Evolutionary conservation across 1,140 invertebrate species (phyloP).

Genomic region (Portunus trituberculatus): DNA sequence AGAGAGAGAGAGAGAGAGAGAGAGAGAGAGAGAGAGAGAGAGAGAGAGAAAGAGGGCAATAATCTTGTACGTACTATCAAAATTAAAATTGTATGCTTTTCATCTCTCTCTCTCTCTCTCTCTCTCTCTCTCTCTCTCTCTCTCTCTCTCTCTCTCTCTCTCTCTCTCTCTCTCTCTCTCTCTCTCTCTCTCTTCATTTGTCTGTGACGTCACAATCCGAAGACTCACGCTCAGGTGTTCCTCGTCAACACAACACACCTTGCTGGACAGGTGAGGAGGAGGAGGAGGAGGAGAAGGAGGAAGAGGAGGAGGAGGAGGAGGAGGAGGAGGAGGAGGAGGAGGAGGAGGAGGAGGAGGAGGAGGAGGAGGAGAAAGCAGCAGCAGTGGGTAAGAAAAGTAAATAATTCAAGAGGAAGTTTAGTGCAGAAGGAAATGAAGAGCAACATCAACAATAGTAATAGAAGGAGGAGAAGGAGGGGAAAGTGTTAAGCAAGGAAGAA

Average conservation of each 20-base stretch:
- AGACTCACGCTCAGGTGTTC: constrained; percentile 20
- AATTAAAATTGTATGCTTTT: neutral
- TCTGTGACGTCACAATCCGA: neutral
- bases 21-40: constrained; percentile 20
- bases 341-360: neutral
- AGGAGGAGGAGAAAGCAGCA: neutral
- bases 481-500: neutral
- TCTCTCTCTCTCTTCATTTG: neutral
- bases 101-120: neutral
- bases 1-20: constrained; percentile 20
- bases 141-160: neutral
- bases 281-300: constrained; percentile 7
- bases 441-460: neutral
- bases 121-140: no score
- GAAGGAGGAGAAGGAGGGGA: neutral
- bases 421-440: neutral
- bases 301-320: neutral
- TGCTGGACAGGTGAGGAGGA: neutral
- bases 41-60: no score
- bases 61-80: neutral
- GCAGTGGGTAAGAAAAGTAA: neutral
- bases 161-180: constrained; percentile 20
- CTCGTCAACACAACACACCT: neutral
- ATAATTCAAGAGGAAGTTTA: no score
- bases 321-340: neutral